A percentile compares a stretch with the other conserved stretches of the same genome.
These are phyloP conservation scores for Hirtodrosophila histrioides DNA, from an alignment of 2,888 invertebrate genomes.

Conservation along the genomic window DNA sequence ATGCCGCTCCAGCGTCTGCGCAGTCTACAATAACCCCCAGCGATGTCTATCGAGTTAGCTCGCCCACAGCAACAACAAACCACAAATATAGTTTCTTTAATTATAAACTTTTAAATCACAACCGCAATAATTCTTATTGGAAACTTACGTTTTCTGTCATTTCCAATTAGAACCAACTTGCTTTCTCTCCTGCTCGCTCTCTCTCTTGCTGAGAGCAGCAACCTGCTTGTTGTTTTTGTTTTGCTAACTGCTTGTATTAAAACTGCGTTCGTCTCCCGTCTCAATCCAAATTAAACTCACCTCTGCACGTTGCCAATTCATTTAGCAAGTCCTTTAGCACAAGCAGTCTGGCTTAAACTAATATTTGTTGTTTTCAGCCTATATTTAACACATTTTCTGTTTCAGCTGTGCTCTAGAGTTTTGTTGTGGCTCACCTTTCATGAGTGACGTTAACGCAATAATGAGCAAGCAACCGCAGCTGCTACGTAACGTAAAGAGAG, in stretches of 20 bases:
- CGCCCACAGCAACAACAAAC: conserved; percentile 3
- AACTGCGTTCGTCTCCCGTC: not conserved
- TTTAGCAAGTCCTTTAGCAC: conserved; percentile 21
- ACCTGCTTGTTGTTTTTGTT: conserved; percentile 39
- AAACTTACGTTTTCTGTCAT: not conserved
- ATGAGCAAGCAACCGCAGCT: not conserved
- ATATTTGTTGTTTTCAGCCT: not conserved
- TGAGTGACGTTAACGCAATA: conserved; percentile 26
- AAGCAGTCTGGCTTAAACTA: conserved; percentile 6
- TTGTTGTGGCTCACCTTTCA: conserved; percentile 21
- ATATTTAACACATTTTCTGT: conserved; percentile 3
- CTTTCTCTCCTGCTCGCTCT: not conserved
- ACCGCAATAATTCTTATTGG: not conserved
- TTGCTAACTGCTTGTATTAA: conserved; percentile 17
- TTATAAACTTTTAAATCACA: too few relatives aligned
- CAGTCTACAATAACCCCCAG: conserved; percentile 21
- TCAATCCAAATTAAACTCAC: conserved; percentile 37
- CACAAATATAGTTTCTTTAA: too few relatives aligned
- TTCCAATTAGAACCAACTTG: too few relatives aligned
- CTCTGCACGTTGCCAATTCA: conserved; percentile 34
- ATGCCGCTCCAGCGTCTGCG: conserved; percentile 67
- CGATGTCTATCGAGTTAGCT: conserved; percentile 11
- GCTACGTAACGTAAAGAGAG: not conserved
- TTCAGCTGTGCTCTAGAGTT: conserved; percentile 21
- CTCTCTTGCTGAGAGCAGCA: conserved; percentile 7